A percentile compares a stretch with the other conserved stretches of the same genome.
phyloP scores from a whole-genome alignment of 2,797 vertebrate species.

The Microctenopoma steveboyesi region DNA sequence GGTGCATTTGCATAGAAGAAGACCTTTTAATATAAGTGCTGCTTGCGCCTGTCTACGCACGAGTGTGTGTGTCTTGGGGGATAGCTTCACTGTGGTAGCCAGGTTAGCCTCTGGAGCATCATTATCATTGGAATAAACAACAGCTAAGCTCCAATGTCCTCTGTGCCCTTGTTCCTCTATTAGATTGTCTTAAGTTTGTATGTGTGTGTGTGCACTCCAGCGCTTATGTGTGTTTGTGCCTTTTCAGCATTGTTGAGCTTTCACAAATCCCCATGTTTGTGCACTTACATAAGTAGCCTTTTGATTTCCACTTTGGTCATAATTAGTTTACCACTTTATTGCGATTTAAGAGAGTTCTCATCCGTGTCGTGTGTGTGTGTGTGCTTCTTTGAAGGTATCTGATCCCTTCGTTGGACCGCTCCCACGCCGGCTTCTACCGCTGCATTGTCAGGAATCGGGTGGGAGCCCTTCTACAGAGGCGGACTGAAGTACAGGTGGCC shows the following conservation, averaged over 20 bases:
- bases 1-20: constrained; percentile 43
- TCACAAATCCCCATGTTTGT: constrained; percentile 18
- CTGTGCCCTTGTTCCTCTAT: constrained; percentile 65
- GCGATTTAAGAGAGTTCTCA: constrained; percentile 25
- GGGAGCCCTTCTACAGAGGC: constrained; percentile 93
- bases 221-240: neutral
- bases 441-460: constrained; percentile 96
- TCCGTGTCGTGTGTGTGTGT: constrained; percentile 37
- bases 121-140: constrained; percentile 76
- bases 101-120: constrained; percentile 64
- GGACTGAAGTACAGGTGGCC: constrained; percentile 96
- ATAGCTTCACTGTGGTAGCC: constrained; percentile 38
- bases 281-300: constrained; percentile 4
- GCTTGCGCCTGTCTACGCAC: constrained; percentile 17
- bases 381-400: constrained; percentile 86
- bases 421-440: constrained; percentile 95
- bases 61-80: constrained; percentile 47
- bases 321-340: constrained; percentile 31
- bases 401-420: constrained; percentile 94
- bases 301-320: constrained; percentile 36
- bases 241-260: constrained; percentile 1
- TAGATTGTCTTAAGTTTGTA: constrained; percentile 61
- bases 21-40: constrained; percentile 34
- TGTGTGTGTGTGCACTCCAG: constrained; percentile 2
- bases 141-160: constrained; percentile 73